phyloP scores from a whole-genome alignment of 2,797 vertebrate species.

The Xiphorhynchus erythropygius region DNA sequence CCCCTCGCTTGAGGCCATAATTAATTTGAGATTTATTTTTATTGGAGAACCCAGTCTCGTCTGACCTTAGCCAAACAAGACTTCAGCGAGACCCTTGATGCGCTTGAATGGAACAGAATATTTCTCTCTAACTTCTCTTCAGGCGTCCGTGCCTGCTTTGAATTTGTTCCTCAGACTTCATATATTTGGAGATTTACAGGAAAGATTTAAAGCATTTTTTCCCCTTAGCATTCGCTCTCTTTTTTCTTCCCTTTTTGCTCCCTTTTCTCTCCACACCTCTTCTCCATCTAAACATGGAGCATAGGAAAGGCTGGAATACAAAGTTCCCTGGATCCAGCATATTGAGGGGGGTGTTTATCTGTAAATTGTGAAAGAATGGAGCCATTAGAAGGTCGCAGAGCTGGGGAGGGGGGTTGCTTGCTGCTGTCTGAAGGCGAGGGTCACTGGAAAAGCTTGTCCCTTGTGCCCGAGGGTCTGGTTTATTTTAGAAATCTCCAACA shows the following conservation, averaged over 20 bases:
- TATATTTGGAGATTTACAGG: conserved; percentile 73
- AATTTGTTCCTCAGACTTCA: conserved; percentile 83
- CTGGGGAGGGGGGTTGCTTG: background rate
- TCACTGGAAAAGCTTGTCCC: background rate
- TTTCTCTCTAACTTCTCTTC: conserved; percentile 87
- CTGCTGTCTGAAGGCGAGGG: background rate
- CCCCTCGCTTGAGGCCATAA: conserved; percentile 95
- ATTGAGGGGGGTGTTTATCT: background rate
- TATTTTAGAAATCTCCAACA: background rate
- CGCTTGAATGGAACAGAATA: conserved; percentile 88
- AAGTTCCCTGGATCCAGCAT: background rate
- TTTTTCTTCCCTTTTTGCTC: conserved; percentile 1
- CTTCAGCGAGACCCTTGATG: conserved; percentile 88
- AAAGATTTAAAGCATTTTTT: conserved; percentile 72
- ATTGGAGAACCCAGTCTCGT: conserved; percentile 97
- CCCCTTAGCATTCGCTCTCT: conserved; percentile 35
- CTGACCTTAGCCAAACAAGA: conserved; percentile 98
- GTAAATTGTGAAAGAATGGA: background rate
- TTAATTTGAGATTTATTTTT: conserved; percentile 99
- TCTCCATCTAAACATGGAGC: background rate
- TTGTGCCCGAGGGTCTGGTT: background rate
- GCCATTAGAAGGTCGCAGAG: background rate
- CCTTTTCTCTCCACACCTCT: background rate
- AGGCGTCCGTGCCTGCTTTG: conserved; percentile 85
- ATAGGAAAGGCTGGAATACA: background rate